Evolutionary conservation across 2,888 invertebrate genomes (phyloP).

Genomic region (Drosophila monieri): DNA sequence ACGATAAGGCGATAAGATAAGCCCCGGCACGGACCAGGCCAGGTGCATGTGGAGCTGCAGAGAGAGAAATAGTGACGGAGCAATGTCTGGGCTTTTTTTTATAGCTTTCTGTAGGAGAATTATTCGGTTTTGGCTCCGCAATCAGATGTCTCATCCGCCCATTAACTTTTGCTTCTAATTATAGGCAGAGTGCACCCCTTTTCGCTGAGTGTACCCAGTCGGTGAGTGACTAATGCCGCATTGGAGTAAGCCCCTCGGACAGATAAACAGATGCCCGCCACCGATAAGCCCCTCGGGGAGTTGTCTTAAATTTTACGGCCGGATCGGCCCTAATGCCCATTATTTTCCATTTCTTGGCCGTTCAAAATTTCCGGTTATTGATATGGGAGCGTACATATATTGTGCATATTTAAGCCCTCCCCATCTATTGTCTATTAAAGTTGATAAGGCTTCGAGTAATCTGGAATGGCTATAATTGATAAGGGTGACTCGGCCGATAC

Average conservation of each 20-base stretch:
- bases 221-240: slow-evolving; percentile 38
- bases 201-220: slow-evolving; percentile 1
- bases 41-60: slow-evolving; percentile 14
- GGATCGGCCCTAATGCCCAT: background rate
- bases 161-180: no score
- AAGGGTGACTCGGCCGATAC: slow-evolving; percentile 18
- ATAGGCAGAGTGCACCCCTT: background rate
- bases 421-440: background rate
- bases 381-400: background rate
- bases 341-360: background rate
- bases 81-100: no score
- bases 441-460: slow-evolving; percentile 16
- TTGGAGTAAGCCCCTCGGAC: slow-evolving; percentile 27
- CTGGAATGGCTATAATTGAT: slow-evolving; percentile 24
- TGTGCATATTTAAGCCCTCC: background rate
- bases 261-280: slow-evolving; percentile 33
- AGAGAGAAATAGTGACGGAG: background rate
- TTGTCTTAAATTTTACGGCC: background rate
- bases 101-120: no score
- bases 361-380: background rate
- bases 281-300: slow-evolving; percentile 10
- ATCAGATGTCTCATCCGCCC: background rate
- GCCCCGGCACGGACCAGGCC: slow-evolving; percentile 6
- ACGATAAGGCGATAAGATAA: slow-evolving; percentile 38
- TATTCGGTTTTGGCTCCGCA: background rate